Base-by-base conservation (phyloP, 92 coral and sea anemone species). In the Scolanthus callimorphus region DNA sequence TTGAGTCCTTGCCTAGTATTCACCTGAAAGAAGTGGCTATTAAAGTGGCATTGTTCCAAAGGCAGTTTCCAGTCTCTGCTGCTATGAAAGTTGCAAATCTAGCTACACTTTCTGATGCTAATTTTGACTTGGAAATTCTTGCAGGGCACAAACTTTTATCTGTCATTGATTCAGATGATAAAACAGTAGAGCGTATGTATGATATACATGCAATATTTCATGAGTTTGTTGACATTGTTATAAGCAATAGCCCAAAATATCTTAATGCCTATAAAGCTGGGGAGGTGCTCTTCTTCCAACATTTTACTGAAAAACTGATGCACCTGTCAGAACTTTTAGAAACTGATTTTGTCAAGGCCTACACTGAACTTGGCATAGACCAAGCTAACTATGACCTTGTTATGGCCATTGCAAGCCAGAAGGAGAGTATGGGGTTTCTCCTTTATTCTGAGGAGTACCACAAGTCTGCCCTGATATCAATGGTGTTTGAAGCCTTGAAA, bases 141-240 rank as follows among this genome's bases (percentile, higher is more conserved):
- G 59, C 44, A 11, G 45, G 55, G 31, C 58, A 61, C 17, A 57
- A 48, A 31, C 52, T 46, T 4, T 19, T 46, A 46, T 6, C 52
- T 46, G 46, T 80, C 12, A 62, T 80, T 17, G 17, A 38, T 30
- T 45, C 55, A 11, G 69, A 29, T 22, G 71, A 75, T 20, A 30
- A 27, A 10, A 59, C 60, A 37, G 74, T 53, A 24, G 69, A 85
- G 55, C 44, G 56, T 20, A 53, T 43, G 50, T 85, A 80, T 51
- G 84, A 85, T 50, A 80, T 76, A 55, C 94, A 85, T 57, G 73
- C 84, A 10, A 57, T 77, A n/a, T 47, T 80, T 31, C 63, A 39
- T 44, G 78, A 75, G 25, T 75, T 69, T 70, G 75, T 83, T 11
- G 50, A 62, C 15, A 62, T 70, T 24, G 54, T 80, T 8, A 54